Evolutionary conservation across 2,888 invertebrate species (phyloP), one percentile per base, ranked within the genome.

Genomic region (Furcula furcula): DNA sequence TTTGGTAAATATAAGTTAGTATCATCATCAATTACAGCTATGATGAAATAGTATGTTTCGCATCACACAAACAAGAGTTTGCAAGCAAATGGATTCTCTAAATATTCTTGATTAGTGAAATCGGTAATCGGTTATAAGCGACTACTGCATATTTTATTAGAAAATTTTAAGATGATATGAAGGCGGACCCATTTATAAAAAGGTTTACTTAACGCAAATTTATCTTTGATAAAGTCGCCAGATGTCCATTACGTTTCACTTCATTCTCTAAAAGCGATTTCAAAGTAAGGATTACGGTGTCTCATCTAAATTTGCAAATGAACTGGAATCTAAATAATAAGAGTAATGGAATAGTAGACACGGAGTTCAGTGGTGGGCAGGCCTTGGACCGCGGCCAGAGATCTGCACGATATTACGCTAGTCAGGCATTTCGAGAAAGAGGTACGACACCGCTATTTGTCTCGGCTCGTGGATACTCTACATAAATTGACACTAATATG

Each of bases 361-460:
- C 35, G 29, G 55, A 56, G 57, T 65, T 55, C 51, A 55, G 41
- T 38, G 45, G 53, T 35, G 41, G 39, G 41, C 55, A 43, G 39
- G 41, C 55, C 50, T 70, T 77, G 77, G 76, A 67, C 33, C 16
- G 31, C 30, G 15, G 72, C 77, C 77, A 77, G 62, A 54, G 51
- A 66, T 66, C 44, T 50, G 52, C 49, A 47, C 45, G 56, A 64
- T 66, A 65, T 62, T 57, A 55, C 53, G 46, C 52, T 49, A 40
- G 47, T 50, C 48, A 51, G 51, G 51, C 58, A 56, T 55, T 62
- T 60, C 45, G 32, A 57, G 54, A 57, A 59, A 55, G 45, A 59
- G 46, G 62, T 50, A 55, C 40, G 52, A 47, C 36, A 44, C 36
- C 34, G 43, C 55, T 48, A 54, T 46, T 56, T 59, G 57, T 60